Evolutionary conservation across 2,113 vertebrate genomes (phyloP).

Genomic region (Halichoeres trimaculatus): DNA sequence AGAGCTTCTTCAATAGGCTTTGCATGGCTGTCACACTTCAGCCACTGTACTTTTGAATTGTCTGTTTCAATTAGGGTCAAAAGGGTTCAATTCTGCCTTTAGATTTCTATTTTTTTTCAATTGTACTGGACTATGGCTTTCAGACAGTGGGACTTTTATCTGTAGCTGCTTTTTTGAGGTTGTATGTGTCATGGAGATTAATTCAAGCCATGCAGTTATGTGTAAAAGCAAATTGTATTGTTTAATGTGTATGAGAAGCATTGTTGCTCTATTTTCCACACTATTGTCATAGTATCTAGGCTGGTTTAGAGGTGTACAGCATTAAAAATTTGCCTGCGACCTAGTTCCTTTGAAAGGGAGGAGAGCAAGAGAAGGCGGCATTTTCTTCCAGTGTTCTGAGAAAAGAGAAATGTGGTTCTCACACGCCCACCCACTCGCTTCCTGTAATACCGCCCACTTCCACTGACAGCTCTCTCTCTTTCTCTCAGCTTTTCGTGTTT

Average conservation of each 20-base stretch:
- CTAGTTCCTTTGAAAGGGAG: constrained; percentile 77
- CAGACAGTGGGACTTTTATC: constrained; percentile 28
- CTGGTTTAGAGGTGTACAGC: constrained; percentile 51
- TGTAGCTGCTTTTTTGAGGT: constrained; percentile 27
- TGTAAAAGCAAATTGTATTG: constrained; percentile 20
- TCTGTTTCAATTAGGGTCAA: constrained; percentile 55
- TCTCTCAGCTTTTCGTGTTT: constrained; percentile 63
- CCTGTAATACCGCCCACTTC: constrained; percentile 85
- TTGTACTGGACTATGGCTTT: constrained; percentile 24
- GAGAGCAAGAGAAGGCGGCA: constrained; percentile 69
- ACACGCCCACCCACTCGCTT: constrained; percentile 83
- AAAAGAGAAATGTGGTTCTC: constrained; percentile 85
- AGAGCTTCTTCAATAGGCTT: constrained; percentile 66
- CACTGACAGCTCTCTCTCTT: constrained; percentile 78
- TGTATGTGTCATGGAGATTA: constrained; percentile 16
- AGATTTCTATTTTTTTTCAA: constrained; percentile 11
- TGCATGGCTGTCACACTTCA: constrained; percentile 72
- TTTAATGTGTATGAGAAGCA: constrained; percentile 18
- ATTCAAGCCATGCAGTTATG: constrained; percentile 23
- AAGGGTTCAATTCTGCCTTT: constrained; percentile 44
- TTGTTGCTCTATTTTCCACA: constrained; percentile 9
- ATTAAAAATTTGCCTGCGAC: constrained; percentile 72
- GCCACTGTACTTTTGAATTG: constrained; percentile 55
- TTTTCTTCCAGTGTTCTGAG: constrained; percentile 78
- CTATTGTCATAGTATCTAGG: constrained; percentile 2